Percentiles rank a stretch among this genome's conserved stretches.
Conservation (phyloP, 2,113 vertebrate genomes). For the Narcine bancroftii region DNA sequence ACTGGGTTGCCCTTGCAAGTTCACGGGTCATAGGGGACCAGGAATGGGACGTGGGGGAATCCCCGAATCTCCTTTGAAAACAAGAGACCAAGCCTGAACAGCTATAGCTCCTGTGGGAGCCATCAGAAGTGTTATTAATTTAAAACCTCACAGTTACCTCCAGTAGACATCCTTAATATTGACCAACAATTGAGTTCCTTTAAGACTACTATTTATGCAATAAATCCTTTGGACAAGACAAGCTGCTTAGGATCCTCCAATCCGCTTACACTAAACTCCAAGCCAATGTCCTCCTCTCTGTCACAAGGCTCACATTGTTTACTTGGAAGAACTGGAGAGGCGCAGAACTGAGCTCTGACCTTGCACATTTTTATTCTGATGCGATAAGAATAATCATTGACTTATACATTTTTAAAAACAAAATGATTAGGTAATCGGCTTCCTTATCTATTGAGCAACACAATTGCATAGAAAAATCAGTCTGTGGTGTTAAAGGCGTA, state of each 20-base stretch:
- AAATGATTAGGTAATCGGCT: background rate
- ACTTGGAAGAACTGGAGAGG: background rate
- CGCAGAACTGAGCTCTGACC: background rate
- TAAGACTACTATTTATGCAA: background rate
- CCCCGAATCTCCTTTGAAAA: background rate
- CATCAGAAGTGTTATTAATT: background rate
- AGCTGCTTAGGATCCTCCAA: background rate
- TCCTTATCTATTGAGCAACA: background rate
- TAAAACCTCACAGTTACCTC: background rate
- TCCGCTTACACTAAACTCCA: background rate
- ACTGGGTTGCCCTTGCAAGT: constrained; percentile 2
- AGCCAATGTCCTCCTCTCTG: background rate
- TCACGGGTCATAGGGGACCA: constrained; percentile 27
- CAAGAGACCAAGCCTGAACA: no score
- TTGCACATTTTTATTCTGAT: background rate
- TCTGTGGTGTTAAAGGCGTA: background rate
- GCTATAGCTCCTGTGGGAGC: background rate
- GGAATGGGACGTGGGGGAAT: constrained; percentile 8
- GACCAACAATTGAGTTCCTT: background rate
- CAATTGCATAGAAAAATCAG: background rate
- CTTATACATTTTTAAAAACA: background rate
- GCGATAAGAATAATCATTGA: no score
- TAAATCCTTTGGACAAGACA: background rate
- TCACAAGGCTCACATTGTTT: background rate
- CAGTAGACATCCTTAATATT: background rate